Percentiles rank a stretch among this genome's conserved stretches.
These are phyloP conservation scores for Lineus longissimus DNA, from an alignment of 1,140 invertebrate genomes.

Conservation along the genomic window DNA sequence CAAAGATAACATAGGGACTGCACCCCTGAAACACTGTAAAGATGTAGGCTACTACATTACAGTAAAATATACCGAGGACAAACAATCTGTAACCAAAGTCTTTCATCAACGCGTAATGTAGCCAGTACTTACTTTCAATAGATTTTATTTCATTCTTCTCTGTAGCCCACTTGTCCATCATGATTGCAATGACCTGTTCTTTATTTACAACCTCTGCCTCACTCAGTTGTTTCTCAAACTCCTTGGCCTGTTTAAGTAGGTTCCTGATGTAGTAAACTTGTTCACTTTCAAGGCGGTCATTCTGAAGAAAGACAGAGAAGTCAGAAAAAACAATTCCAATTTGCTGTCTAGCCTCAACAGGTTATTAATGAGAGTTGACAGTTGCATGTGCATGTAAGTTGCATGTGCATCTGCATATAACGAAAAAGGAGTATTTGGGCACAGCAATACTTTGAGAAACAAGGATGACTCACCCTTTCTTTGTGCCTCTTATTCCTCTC, in stretches of 20 bases:
- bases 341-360: no score
- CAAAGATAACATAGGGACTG: no score
- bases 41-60: not conserved
- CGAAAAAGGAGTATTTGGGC: no score
- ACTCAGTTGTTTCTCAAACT: conserved; percentile 36
- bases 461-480: conserved; percentile 45
- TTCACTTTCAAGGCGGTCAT: conserved; percentile 44
- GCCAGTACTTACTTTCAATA: conserved; percentile 33
- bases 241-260: conserved; percentile 42
- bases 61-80: no score
- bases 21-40: not conserved
- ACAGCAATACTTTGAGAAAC: no score
- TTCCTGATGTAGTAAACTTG: conserved; percentile 39
- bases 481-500: conserved; percentile 43
- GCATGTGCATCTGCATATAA: not conserved
- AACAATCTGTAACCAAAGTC: no score
- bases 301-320: conserved; percentile 29
- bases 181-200: conserved; percentile 38
- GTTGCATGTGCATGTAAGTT: not conserved
- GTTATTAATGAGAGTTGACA: not conserved
- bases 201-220: conserved; percentile 37
- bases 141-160: conserved; percentile 36
- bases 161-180: conserved; percentile 46
- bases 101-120: no score
- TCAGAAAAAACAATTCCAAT: no score